Evolutionary conservation across 2,888 invertebrate species (phyloP).

Genomic region (Drosophila nigritarsus): DNA sequence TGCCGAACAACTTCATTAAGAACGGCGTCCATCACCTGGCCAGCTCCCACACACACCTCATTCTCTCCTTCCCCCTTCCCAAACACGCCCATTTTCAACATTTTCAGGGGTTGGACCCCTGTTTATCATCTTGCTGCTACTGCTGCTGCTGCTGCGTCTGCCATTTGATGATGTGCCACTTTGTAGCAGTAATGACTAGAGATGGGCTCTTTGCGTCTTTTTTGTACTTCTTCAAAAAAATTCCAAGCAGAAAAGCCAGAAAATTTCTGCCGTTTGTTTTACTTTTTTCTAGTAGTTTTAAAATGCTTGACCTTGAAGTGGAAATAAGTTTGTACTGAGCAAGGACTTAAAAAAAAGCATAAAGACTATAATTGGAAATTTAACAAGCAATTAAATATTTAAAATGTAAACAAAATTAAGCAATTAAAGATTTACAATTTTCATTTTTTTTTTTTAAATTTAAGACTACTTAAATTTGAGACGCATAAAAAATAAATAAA

Average conservation of each 20-base stretch:
- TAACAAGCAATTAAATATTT: not conserved
- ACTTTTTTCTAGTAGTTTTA: not conserved
- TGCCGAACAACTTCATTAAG: slow-evolving; percentile 70
- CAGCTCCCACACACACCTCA: not conserved
- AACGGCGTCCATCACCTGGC: slow-evolving; percentile 22
- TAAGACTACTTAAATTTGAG: not conserved
- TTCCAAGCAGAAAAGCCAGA: not conserved
- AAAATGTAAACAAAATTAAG: not conserved
- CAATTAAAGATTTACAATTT: not conserved
- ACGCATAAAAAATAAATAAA: not conserved
- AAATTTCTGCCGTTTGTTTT: not conserved
- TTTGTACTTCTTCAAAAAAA: not conserved
- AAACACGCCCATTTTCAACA: not conserved
- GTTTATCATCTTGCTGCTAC: slow-evolving; percentile 28
- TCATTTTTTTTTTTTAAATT: not conserved
- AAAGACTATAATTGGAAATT: not conserved
- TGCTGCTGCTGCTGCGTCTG: not conserved
- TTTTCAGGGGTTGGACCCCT: no score
- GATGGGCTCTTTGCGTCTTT: not conserved
- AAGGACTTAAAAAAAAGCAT: not conserved
- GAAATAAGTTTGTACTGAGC: not conserved
- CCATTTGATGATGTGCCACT: slow-evolving; percentile 55
- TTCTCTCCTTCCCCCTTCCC: not conserved
- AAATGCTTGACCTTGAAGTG: not conserved
- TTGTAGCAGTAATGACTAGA: slow-evolving; percentile 21